Percentiles rank a stretch among this genome's conserved stretches.
These are phyloP conservation scores for Mamestra configurata DNA, from an alignment of 1,140 invertebrate species.

Conservation along the genomic window DNA sequence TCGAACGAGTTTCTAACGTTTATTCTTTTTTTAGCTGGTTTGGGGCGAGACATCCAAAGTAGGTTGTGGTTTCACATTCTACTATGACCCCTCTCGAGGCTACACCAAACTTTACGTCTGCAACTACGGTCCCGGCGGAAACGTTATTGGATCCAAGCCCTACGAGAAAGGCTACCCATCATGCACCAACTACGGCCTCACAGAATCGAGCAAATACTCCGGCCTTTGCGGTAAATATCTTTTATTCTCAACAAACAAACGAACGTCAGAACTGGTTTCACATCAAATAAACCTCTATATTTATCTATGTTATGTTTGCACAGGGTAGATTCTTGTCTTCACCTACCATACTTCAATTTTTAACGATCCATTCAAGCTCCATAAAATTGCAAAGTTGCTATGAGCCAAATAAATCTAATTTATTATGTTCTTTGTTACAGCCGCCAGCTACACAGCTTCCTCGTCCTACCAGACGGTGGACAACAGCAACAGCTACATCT, in stretches of 20 bases:
- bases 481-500: conserved; percentile 79
- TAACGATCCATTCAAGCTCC: neutral
- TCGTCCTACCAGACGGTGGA: conserved; percentile 77
- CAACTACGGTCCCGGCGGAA: conserved; percentile 95
- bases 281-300: neutral
- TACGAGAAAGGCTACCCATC: conserved; percentile 92
- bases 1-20: neutral
- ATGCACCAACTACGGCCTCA: conserved; percentile 91
- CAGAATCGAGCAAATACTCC: conserved; percentile 91
- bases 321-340: too few relatives aligned
- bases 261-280: neutral
- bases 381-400: neutral
- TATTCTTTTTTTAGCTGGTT: conserved; percentile 88
- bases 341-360: neutral
- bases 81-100: conserved; percentile 90
- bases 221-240: conserved; percentile 93
- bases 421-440: conserved; percentile 67
- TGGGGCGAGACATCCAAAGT: conserved; percentile 94
- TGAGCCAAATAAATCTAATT: conserved; percentile 11
- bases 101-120: conserved; percentile 95
- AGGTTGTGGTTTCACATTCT: conserved; percentile 94
- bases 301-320: neutral
- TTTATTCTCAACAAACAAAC: conserved; percentile 33
- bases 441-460: conserved; percentile 74
- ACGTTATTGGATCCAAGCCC: conserved; percentile 92